Conservation (phyloP, 2,797 vertebrate genomes). For the Sternotherus odoratus region DNA sequence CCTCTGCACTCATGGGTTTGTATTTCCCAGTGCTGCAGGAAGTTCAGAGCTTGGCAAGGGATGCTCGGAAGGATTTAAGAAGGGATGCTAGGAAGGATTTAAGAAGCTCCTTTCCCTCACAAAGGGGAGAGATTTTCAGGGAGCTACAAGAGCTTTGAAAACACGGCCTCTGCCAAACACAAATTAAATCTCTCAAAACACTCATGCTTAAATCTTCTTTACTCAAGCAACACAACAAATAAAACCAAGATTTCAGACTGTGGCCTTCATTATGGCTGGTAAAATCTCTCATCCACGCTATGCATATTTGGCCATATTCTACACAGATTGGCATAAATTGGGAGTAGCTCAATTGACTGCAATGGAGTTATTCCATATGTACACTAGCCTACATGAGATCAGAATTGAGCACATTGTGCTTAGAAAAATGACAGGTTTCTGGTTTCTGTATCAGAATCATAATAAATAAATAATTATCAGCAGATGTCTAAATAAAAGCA, state of each 20-base stretch:
- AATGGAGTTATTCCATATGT: slow-evolving; percentile 53
- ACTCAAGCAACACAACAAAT: slow-evolving; percentile 30
- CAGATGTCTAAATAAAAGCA: slow-evolving; percentile 50
- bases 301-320: not conserved
- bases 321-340: slow-evolving; percentile 48
- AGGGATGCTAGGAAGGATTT: not conserved
- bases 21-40: not conserved
- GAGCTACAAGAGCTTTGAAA: not conserved
- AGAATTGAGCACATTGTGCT: slow-evolving; percentile 50
- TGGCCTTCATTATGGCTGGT: slow-evolving; percentile 12
- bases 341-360: slow-evolving; percentile 39
- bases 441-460: slow-evolving; percentile 66
- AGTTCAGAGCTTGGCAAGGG: not conserved
- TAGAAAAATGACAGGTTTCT: slow-evolving; percentile 57
- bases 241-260: not conserved
- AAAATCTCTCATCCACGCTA: slow-evolving; percentile 7
- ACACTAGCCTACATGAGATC: slow-evolving; percentile 67
- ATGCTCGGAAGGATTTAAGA: not conserved
- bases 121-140: not conserved
- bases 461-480: slow-evolving; percentile 42
- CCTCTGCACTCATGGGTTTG: not conserved
- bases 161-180: not conserved
- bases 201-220: not conserved
- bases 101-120: not conserved
- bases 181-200: not conserved